Conservation (phyloP, 2,888 invertebrate species). For the Melanotus villosus region DNA sequence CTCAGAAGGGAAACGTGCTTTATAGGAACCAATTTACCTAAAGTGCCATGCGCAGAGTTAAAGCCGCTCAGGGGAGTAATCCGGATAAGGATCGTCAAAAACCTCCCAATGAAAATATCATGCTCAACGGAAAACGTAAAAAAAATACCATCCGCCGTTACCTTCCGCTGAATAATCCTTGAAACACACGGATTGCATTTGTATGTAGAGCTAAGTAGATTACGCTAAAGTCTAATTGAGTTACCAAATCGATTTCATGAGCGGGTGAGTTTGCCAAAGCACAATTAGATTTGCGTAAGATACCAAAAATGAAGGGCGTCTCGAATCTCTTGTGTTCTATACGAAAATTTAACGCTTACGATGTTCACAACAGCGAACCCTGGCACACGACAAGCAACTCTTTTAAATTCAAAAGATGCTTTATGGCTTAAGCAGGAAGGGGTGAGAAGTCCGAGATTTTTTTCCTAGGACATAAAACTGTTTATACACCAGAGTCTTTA, state of each 20-base stretch:
- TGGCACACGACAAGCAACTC: not conserved
- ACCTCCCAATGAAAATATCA: slow-evolving; percentile 54
- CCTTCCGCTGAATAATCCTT: slow-evolving; percentile 30
- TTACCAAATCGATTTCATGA: slow-evolving; percentile 45
- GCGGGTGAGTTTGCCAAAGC: slow-evolving; percentile 35
- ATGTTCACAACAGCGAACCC: not conserved
- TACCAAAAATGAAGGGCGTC: slow-evolving; percentile 33
- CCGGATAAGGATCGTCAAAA: slow-evolving; percentile 58
- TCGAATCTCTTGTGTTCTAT: slow-evolving; percentile 7
- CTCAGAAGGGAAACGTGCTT: slow-evolving; percentile 60
- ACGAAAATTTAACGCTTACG: slow-evolving; percentile 24
- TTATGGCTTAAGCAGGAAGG: not conserved
- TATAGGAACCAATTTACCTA: slow-evolving; percentile 63
- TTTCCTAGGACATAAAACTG: too few relatives aligned
- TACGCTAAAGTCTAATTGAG: slow-evolving; percentile 44
- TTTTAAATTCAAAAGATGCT: not conserved
- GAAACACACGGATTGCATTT: slow-evolving; percentile 40
- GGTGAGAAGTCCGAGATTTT: not conserved
- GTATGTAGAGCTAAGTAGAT: slow-evolving; percentile 44
- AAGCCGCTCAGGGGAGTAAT: slow-evolving; percentile 63
- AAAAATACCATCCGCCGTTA: slow-evolving; percentile 20
- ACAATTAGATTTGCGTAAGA: slow-evolving; percentile 41
- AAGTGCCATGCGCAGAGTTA: slow-evolving; percentile 61
- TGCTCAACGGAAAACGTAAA: slow-evolving; percentile 19
- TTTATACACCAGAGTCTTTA: too few relatives aligned